Percentiles rank a stretch among this genome's conserved stretches.
phyloP scores from a whole-genome alignment of 1,140 invertebrate species.

The Drosophila rufa region DNA sequence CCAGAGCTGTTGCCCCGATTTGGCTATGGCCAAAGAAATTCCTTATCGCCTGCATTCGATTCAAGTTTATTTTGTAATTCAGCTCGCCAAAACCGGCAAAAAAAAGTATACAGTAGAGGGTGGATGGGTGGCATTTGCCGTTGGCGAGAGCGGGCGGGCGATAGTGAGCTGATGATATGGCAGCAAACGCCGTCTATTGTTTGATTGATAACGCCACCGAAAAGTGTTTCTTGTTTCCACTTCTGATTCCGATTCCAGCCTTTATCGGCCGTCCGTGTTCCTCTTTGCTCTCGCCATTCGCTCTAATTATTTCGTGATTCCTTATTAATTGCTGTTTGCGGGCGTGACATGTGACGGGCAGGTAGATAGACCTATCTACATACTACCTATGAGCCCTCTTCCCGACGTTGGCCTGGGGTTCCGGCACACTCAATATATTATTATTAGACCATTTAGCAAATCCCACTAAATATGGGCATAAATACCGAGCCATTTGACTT shows the following conservation, averaged over 20 bases:
- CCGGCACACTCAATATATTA: not conserved
- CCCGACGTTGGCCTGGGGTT: not conserved
- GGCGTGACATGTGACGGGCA: constrained; percentile 61
- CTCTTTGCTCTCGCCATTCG: constrained; percentile 43
- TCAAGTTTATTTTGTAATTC: constrained; percentile 76
- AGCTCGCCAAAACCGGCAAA: constrained; percentile 68
- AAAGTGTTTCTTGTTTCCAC: constrained; percentile 42
- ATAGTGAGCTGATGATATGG: constrained; percentile 45
- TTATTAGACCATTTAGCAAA: constrained; percentile 13
- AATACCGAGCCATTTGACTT: not conserved
- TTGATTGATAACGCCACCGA: constrained; percentile 57
- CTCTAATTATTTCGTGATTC: constrained; percentile 74
- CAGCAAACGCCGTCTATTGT: constrained; percentile 51
- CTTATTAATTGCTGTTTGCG: constrained; percentile 68
- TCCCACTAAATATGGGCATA: constrained; percentile 9
- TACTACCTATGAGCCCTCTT: not conserved
- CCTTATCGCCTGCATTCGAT: constrained; percentile 74
- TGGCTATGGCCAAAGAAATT: constrained; percentile 61
- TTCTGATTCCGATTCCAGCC: constrained; percentile 18
- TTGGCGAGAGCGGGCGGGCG: constrained; percentile 16
- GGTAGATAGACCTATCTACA: constrained; percentile 17
- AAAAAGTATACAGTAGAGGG: constrained; percentile 21
- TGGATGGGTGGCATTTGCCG: constrained; percentile 18
- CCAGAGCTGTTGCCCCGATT: constrained; percentile 48
- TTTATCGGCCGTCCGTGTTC: constrained; percentile 21